These are phyloP conservation scores for Oryzias celebensis DNA, from an alignment of 2,113 vertebrate genomes.

Conservation along the genomic window DNA sequence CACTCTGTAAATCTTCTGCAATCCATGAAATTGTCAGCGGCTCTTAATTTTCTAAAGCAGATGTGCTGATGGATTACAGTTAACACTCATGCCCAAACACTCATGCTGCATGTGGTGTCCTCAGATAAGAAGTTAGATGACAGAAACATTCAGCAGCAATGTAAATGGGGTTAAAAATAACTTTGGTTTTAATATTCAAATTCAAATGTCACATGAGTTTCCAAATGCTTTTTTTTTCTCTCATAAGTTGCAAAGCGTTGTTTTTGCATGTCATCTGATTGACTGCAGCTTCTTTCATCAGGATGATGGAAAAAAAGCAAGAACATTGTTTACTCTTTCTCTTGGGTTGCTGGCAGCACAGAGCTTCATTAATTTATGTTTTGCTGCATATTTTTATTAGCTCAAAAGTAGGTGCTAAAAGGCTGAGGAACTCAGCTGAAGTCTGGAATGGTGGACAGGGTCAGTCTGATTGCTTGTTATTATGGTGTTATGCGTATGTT, in stretches of 20 bases:
- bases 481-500: slow-evolving; percentile 3
- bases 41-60: slow-evolving; percentile 22
- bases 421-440: slow-evolving; percentile 25
- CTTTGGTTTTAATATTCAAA: slow-evolving; percentile 42
- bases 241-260: slow-evolving; percentile 37
- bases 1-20: slow-evolving; percentile 6
- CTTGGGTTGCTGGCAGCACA: slow-evolving; percentile 18
- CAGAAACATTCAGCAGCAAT: slow-evolving; percentile 3
- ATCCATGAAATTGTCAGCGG: slow-evolving; percentile 18
- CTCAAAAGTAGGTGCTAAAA: slow-evolving; percentile 25
- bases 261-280: slow-evolving; percentile 31
- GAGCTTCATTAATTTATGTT: slow-evolving; percentile 47
- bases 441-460: slow-evolving; percentile 27
- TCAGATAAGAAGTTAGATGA: slow-evolving; percentile 12
- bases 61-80: slow-evolving; percentile 18
- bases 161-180: slow-evolving; percentile 41
- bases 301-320: slow-evolving; percentile 6
- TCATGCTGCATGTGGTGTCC: slow-evolving; percentile 18
- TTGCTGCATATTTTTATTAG: slow-evolving; percentile 30
- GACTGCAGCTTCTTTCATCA: slow-evolving; percentile 12
- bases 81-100: slow-evolving; percentile 23
- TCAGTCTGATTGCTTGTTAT: slow-evolving; percentile 24
- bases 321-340: slow-evolving; percentile 36
- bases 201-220: slow-evolving; percentile 35
- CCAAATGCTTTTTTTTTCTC: slow-evolving; percentile 21